Evolutionary conservation across 2,797 vertebrate genomes (phyloP).

Genomic region (Muscicapa comitata): DNA sequence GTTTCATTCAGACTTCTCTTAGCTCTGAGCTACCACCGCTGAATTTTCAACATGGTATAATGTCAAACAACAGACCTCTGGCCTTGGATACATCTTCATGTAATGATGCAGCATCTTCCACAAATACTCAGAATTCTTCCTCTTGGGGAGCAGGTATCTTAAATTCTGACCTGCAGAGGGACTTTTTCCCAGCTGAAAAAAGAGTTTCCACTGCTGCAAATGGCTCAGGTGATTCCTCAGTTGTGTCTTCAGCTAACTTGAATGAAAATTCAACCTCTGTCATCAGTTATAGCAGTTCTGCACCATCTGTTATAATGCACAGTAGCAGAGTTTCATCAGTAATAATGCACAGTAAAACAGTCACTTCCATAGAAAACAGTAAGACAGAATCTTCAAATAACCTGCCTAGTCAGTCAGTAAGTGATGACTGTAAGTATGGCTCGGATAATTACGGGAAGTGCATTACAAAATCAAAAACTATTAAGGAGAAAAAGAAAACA

Average conservation of each 20-base stretch:
- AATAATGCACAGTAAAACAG: constrained; percentile 76
- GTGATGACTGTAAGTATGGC: constrained; percentile 49
- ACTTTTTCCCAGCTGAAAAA: constrained; percentile 53
- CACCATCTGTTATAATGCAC: constrained; percentile 80
- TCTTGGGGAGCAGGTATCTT: constrained; percentile 61
- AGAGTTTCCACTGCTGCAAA: constrained; percentile 32
- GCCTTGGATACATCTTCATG: constrained; percentile 82
- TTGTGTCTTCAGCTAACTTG: constrained; percentile 8
- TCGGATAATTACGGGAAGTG: constrained; percentile 71
- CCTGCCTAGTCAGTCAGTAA: constrained; percentile 49
- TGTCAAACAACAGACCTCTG: constrained; percentile 74
- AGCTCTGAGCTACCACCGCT: constrained; percentile 75
- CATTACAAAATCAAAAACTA: constrained; percentile 54
- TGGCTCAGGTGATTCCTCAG: background rate
- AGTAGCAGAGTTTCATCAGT: constrained; percentile 78
- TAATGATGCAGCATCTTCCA: constrained; percentile 41
- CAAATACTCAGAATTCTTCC: constrained; percentile 34
- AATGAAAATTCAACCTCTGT: constrained; percentile 74
- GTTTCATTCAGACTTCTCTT: constrained; percentile 63
- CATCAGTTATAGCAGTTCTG: constrained; percentile 77
- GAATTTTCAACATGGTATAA: constrained; percentile 76
- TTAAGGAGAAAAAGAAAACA: constrained; percentile 73
- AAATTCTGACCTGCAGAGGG: constrained; percentile 56
- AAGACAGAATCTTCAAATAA: constrained; percentile 23
- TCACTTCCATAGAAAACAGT: constrained; percentile 65